phyloP scores from a whole-genome alignment of 2,113 vertebrate genomes.

The Genyomyrus donnyi region DNA sequence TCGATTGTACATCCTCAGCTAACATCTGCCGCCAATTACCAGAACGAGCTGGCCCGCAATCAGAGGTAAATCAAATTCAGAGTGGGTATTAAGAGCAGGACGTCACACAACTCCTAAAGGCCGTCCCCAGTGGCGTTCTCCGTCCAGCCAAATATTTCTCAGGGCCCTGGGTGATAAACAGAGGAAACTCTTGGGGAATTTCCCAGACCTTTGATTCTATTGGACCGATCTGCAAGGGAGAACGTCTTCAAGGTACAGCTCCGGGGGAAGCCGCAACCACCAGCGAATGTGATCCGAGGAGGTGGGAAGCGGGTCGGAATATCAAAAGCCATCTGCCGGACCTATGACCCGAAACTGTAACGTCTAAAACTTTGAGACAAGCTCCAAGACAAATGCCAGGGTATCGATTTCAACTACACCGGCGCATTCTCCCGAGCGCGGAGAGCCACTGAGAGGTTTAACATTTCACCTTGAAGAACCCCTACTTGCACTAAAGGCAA shows the following conservation, averaged over 20 bases:
- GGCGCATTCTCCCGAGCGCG: neutral
- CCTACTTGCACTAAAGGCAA: neutral
- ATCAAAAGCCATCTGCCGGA: neutral
- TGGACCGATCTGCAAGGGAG: neutral
- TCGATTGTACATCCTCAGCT: neutral
- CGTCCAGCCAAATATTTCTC: neutral
- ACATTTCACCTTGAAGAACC: neutral
- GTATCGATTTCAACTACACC: neutral
- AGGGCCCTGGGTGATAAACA: neutral
- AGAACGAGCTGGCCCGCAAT: slow-evolving; percentile 16
- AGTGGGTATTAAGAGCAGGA: neutral
- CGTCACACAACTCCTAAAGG: neutral
- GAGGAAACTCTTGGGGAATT: neutral
- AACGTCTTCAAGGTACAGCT: neutral
- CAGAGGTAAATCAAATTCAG: slow-evolving; percentile 13
- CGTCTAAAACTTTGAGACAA: neutral
- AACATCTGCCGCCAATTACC: slow-evolving; percentile 30
- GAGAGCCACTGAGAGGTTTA: neutral
- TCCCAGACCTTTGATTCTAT: neutral
- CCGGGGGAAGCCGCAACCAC: neutral
- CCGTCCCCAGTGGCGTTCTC: neutral
- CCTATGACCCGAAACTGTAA: neutral
- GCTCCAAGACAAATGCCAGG: neutral
- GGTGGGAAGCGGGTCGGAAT: neutral
- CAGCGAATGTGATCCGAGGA: neutral